Evolutionary conservation across 1,140 invertebrate genomes (phyloP).

Genomic region (Aethina tumida): DNA sequence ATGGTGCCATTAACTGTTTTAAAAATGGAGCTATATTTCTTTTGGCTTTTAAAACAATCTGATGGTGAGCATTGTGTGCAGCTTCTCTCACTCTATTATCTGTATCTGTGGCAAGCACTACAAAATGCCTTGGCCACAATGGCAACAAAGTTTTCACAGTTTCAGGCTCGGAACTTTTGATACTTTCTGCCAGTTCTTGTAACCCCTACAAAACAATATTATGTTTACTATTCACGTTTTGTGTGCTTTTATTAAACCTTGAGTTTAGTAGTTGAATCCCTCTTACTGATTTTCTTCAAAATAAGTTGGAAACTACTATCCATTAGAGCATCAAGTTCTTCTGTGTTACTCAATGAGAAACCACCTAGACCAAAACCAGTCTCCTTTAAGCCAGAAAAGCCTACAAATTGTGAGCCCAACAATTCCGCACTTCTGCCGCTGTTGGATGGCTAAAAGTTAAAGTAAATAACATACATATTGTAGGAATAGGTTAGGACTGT

Average conservation of each 20-base stretch:
- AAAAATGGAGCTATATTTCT: conserved; percentile 67
- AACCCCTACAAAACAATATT: conserved; percentile 47
- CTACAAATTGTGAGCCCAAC: conserved; percentile 54
- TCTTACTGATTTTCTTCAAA: conserved; percentile 72
- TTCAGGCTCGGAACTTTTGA: conserved; percentile 49
- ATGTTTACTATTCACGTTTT: background rate
- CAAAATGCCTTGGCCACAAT: conserved; percentile 70
- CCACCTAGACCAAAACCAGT: conserved; percentile 47
- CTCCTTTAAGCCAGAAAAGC: conserved; percentile 53
- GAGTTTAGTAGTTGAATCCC: conserved; percentile 74
- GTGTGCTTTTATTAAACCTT: conserved; percentile 46
- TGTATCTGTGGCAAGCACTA: conserved; percentile 58
- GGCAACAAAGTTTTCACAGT: conserved; percentile 55
- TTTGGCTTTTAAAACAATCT: conserved; percentile 56
- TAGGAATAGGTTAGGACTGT: conserved; percentile 8
- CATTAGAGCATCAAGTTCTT: conserved; percentile 48
- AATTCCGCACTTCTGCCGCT: conserved; percentile 71
- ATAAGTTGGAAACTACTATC: conserved; percentile 52
- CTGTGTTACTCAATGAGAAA: conserved; percentile 37
- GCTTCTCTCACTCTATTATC: conserved; percentile 73
- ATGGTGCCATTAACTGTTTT: conserved; percentile 61
- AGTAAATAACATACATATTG: conserved; percentile 16
- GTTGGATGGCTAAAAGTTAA: conserved; percentile 59
- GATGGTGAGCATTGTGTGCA: conserved; percentile 55
- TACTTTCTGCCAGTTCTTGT: conserved; percentile 63